Evolutionary conservation across 2,888 invertebrate species (phyloP).

Genomic region (Pachycephus smyrnensis): DNA sequence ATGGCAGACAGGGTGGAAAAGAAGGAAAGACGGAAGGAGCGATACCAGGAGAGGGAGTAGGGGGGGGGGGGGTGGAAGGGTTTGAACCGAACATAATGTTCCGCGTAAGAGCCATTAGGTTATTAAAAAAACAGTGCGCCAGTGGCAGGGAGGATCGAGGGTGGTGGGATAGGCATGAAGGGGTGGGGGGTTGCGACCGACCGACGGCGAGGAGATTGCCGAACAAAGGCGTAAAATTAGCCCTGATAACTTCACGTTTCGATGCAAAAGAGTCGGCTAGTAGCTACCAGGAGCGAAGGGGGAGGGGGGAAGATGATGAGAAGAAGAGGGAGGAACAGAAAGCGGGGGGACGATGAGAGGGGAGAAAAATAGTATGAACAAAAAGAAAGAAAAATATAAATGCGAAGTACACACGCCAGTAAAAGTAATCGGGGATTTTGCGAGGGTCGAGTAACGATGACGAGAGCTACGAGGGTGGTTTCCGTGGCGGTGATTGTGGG

Average conservation of each 20-base stretch:
- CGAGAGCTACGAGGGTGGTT: background rate
- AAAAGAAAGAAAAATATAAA: conserved; percentile 9
- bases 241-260: conserved; percentile 54
- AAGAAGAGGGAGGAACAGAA: conserved; percentile 1
- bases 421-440: background rate
- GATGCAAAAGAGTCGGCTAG: conserved; percentile 28
- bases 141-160: conserved; percentile 42
- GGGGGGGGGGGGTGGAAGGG: background rate
- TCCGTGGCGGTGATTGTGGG: background rate
- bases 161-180: conserved; percentile 37
- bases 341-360: background rate
- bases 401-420: background rate
- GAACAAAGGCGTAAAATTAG: conserved; percentile 56
- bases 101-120: conserved; percentile 64
- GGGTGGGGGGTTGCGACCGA: background rate
- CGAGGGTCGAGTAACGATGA: background rate
- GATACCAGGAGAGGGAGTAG: background rate
- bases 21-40: conserved; percentile 14
- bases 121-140: conserved; percentile 61
- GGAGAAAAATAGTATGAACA: background rate
- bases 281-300: conserved; percentile 22
- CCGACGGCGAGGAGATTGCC: conserved; percentile 31
- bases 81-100: conserved; percentile 43
- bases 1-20: background rate
- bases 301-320: conserved; percentile 18